Evolutionary conservation across 2,113 vertebrate species (phyloP), one percentile per base, ranked within the genome.

Genomic region (human (Homo sapiens)): DNA sequence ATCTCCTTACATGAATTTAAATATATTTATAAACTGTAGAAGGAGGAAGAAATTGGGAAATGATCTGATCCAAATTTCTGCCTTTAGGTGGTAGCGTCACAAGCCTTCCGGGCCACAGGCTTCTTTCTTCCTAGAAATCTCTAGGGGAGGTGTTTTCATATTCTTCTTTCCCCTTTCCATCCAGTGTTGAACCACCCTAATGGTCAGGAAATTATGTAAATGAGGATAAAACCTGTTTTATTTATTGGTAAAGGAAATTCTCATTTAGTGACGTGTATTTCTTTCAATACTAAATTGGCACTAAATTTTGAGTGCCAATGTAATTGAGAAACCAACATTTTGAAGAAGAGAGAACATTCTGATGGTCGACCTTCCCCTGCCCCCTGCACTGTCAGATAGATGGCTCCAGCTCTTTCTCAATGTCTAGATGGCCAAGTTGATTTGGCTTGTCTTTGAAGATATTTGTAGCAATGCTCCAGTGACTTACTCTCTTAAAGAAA

Each of bases 51-150:
- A 11, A 2, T 79, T 72, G 78, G 32, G 9, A 76, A 87, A 81
- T 27, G 81, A 40, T 52, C 66, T 82, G 40, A 25, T 82, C n/a
- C 22, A 86, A 35, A 8, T 10, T 40, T 45, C 32, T 79, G 61
- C 30, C 6, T 59, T 55, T 61, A 80, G 30, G n/a, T n/a, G 45
- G 17, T 18, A 25, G 76, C 75, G 17, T 86, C 72, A 78, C 48
- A 70, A 76, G 32, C 2, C 8, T 87, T 93, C 48, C 18, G 70
- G 92, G 68, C 6, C 8, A 50, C 57, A 90, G 32, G 23, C 3
- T 80, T 81, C 79, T 95, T 76, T 87, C 38, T 84, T 88, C 48
- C 81, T 35, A 93, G 72, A 92, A 87, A 64, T 61, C n/a, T 90
- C 22, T 14, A 68, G 4, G 30, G 40, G 57, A 78, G 43, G n/a